These are phyloP conservation scores for Drosophila demipolita DNA, from an alignment of 2,888 invertebrate species.

Conservation along the genomic window DNA sequence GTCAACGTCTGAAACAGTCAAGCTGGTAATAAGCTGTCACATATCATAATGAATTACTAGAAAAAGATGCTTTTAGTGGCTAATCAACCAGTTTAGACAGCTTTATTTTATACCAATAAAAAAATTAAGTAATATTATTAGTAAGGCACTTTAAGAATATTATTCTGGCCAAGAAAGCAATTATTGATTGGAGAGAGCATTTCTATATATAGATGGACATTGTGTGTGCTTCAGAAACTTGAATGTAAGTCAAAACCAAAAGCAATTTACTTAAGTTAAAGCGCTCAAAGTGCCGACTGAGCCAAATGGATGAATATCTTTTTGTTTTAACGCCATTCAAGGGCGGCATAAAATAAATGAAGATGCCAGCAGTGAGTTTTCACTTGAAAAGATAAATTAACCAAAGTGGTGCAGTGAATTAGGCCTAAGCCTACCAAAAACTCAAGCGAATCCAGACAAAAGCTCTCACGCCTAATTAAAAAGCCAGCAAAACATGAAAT, in stretches of 20 bases:
- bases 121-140: neutral
- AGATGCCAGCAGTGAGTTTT: slow-evolving; percentile 28
- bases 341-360: slow-evolving; percentile 47
- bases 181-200: slow-evolving; percentile 43
- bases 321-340: slow-evolving; percentile 14
- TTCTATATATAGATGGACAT: slow-evolving; percentile 28
- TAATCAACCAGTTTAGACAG: neutral
- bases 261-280: slow-evolving; percentile 46
- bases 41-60: neutral
- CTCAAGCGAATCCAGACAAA: slow-evolving; percentile 22
- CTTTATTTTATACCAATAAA: neutral
- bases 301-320: slow-evolving; percentile 17
- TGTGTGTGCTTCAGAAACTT: slow-evolving; percentile 2
- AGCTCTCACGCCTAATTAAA: slow-evolving; percentile 67
- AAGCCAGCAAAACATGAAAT: slow-evolving; percentile 27
- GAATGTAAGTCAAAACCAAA: slow-evolving; percentile 33
- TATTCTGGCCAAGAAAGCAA: slow-evolving; percentile 47
- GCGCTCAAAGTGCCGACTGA: slow-evolving; percentile 11
- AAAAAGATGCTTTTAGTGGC: neutral
- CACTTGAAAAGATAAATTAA: slow-evolving; percentile 55
- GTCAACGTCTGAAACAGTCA: slow-evolving; percentile 24
- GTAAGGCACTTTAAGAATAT: slow-evolving; percentile 1
- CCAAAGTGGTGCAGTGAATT: slow-evolving; percentile 41
- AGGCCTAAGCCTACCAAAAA: slow-evolving; percentile 9
- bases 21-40: neutral